A percentile compares a stretch with the other conserved stretches of the same genome.
phyloP scores from a whole-genome alignment of 2,113 vertebrate genomes.

The Arenaria interpres region DNA sequence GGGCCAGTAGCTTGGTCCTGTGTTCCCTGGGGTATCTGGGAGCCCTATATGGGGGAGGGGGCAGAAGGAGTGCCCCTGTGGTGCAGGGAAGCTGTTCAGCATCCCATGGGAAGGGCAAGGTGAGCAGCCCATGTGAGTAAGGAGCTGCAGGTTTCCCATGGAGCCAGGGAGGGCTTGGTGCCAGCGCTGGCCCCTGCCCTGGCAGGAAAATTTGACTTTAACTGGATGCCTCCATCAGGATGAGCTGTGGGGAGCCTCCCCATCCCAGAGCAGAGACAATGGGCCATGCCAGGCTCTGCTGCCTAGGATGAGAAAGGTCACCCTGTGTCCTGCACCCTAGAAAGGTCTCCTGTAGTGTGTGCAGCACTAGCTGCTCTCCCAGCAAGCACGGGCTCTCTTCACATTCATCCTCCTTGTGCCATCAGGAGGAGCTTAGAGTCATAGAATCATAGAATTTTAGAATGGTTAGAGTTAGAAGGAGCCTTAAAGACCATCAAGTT shows the following conservation, averaged over 20 bases:
- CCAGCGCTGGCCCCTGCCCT: neutral
- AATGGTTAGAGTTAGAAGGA: no score
- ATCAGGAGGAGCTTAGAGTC: neutral
- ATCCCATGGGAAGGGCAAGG: neutral
- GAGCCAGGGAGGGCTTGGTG: neutral
- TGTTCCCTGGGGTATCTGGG: neutral
- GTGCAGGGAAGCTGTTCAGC: neutral
- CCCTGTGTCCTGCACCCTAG: neutral
- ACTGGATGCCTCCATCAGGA: neutral
- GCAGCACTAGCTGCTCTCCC: neutral
- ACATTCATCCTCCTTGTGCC: neutral
- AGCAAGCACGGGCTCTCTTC: neutral
- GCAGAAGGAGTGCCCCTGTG: neutral
- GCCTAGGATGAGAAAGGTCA: neutral
- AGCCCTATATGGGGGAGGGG: fast-evolving
- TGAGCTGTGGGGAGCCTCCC: neutral
- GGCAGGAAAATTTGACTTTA: neutral
- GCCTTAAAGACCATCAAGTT: no score
- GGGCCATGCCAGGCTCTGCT: neutral
- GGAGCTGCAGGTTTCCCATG: neutral
- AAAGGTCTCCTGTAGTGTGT: fast-evolving
- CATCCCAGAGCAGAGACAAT: neutral
- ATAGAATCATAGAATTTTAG: no score
- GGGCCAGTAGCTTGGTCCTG: neutral
- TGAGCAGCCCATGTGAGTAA: fast-evolving